A percentile compares a stretch with the other conserved stretches of the same genome.
Conservation (phyloP, 2,888 invertebrate genomes). For the Chironomus tentans region DNA sequence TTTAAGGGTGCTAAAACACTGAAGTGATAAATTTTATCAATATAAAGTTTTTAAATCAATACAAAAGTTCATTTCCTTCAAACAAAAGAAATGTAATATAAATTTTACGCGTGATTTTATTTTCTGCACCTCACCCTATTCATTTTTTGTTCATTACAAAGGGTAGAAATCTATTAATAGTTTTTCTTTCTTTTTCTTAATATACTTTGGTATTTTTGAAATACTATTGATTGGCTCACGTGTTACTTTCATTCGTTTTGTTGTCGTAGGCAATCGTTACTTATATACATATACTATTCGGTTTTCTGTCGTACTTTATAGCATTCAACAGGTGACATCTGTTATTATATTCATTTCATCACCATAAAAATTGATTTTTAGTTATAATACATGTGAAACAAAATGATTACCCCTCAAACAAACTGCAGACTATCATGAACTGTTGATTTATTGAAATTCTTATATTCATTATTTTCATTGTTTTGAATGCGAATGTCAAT, state of each 20-base stretch:
- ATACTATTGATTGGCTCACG: neutral
- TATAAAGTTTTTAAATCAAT: neutral
- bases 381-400: neutral
- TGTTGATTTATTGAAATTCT: too few species aligned
- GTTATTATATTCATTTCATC: neutral
- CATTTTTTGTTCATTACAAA: neutral
- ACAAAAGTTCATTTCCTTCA: too few species aligned
- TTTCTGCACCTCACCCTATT: neutral
- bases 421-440: neutral
- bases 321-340: constrained; percentile 2
- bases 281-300: neutral
- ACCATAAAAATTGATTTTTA: neutral
- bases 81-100: too few species aligned
- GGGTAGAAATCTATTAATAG: neutral
- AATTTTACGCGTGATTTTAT: too few species aligned
- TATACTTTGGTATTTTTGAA: neutral
- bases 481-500: too few species aligned
- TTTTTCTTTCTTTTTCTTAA: neutral
- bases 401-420: neutral
- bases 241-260: neutral
- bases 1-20: too few species aligned
- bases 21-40: too few species aligned
- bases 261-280: neutral
- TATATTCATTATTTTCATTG: too few species aligned
- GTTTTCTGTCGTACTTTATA: too few species aligned